Conservation (phyloP, 2,797 vertebrate species). For the Tapera naevia region DNA sequence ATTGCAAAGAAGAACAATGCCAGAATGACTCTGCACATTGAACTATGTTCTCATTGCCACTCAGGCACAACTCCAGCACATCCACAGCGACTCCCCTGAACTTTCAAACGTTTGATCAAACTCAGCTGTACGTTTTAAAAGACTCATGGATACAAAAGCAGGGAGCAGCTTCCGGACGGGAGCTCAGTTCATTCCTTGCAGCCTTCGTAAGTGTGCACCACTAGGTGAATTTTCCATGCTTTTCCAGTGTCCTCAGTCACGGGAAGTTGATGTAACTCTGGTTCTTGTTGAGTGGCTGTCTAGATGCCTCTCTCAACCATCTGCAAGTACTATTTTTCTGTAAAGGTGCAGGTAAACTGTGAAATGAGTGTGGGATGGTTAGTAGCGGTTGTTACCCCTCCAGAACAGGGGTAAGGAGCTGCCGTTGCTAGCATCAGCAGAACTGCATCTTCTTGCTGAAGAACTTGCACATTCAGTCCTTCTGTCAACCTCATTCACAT, state of each 20-base stretch:
- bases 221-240: background rate
- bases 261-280: background rate
- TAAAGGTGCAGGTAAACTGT: background rate
- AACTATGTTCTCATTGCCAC: background rate
- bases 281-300: background rate
- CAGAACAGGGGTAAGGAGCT: background rate
- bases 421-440: background rate
- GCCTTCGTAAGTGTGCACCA: background rate
- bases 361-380: background rate
- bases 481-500: background rate
- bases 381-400: background rate
- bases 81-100: background rate
- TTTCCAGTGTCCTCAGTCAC: background rate
- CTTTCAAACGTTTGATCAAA: background rate
- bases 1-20: background rate
- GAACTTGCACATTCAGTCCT: background rate
- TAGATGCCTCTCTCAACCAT: rapidly evolving
- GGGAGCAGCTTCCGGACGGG: background rate
- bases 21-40: background rate
- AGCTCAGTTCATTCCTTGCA: background rate
- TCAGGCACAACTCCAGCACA: background rate
- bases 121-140: background rate
- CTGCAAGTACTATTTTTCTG: background rate
- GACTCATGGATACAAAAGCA: background rate
- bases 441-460: background rate